Conservation (phyloP, 2,797 vertebrate species). For the Graptemys geographica region DNA sequence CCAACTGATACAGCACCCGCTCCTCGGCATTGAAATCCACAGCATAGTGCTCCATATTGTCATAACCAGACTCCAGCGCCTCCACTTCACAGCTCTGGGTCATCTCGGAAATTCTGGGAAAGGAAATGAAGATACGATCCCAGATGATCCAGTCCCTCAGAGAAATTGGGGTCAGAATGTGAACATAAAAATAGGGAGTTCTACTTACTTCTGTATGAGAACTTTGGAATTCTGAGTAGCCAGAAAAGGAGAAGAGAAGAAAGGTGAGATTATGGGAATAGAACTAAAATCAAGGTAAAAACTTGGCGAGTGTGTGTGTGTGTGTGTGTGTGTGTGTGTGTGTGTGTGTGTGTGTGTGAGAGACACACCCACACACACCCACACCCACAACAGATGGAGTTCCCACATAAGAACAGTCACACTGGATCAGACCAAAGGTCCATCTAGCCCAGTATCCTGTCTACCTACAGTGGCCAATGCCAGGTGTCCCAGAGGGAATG, state of each 20-base stretch:
- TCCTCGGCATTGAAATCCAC: constrained; percentile 82
- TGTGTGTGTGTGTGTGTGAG: no score
- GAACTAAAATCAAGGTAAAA: background rate
- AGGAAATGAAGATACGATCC: background rate
- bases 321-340: no score
- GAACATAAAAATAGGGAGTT: background rate
- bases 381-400: background rate
- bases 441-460: no score
- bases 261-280: background rate
- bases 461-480: no score
- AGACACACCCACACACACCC: no score
- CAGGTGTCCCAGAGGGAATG: no score
- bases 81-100: constrained; percentile 62
- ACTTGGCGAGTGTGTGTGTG: background rate
- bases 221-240: constrained; percentile 78
- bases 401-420: background rate
- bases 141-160: background rate
- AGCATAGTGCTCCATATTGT: constrained; percentile 80
- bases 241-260: background rate
- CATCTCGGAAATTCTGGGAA: constrained; percentile 76
- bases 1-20: constrained; percentile 76
- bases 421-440: no score
- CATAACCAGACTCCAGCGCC: constrained; percentile 71
- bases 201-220: constrained; percentile 83
- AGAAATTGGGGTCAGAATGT: background rate